Evolutionary conservation across 2,113 vertebrate genomes (phyloP), one percentile per base, ranked within the genome.

Genomic region (Mustela nigripes): DNA sequence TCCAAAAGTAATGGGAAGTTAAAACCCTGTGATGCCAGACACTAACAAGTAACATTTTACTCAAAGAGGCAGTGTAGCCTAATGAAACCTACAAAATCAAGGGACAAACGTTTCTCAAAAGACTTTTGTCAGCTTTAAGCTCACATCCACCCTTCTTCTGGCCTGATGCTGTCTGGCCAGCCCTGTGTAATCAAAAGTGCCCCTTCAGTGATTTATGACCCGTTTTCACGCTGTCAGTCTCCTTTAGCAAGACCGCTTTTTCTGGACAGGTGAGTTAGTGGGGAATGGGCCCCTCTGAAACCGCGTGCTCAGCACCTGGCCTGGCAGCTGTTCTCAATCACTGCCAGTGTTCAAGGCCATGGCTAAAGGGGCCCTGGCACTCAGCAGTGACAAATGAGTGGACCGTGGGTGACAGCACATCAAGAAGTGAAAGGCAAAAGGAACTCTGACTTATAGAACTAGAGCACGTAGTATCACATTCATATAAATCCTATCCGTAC

Each of bases 381-480:
- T 28, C 0, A 0, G 19, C 33, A 31, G 76, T 81, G 94, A 91
- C 65, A 71, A 45, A 95, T 53, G 50, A 63, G 78, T 10, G 6
- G 42, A 7, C 26, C 18, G 22, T 14, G 31, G 42, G 24, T 5
- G 42, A 89, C 18, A 6, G 21, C 76, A 63, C 53, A 15, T 31
- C 48, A 24, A n/a, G 42, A 2, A 71, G 71, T 31, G n/a, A 65
- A 78, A 79, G 45, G 16, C 45, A 42, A 31, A 3, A 56, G 36
- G 21, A 48, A 1, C 42, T n/a, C 39, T 11, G 48, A 31, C 16
- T 15, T 39, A 11, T 26, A 33, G 12, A 71, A 33, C 39, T 4
- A 22, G 1, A 15, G 26, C 3, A 1, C 0, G 19, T 0, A 36
- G 11, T 1, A 16, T 36, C 65, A 15, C 0, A 0, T 21, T 65